Conservation (phyloP, 2,797 vertebrate species). For the Sebastes hubbsi region DNA sequence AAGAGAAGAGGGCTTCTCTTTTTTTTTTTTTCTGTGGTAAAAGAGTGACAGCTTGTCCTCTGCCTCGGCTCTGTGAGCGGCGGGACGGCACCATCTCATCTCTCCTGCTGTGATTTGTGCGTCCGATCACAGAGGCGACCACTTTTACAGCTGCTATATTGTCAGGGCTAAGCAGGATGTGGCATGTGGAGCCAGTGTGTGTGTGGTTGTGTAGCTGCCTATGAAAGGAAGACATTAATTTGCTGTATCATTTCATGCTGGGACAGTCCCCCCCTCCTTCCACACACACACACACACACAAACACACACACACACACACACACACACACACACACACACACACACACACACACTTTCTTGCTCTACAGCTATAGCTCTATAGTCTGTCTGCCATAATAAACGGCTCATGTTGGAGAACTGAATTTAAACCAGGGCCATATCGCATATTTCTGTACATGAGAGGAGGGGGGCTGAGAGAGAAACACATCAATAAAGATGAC, state of each 20-base stretch:
- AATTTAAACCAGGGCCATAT: constrained; percentile 83
- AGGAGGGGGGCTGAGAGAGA: constrained; percentile 56
- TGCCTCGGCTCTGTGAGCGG: constrained; percentile 36
- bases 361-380: constrained; percentile 53
- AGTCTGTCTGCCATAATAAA: constrained; percentile 81
- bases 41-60: constrained; percentile 76
- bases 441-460: constrained; percentile 75
- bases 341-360: constrained; percentile 9
- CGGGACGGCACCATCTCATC: constrained; percentile 55
- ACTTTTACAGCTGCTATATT: constrained; percentile 78
- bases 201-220: constrained; percentile 50
- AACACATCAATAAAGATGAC: constrained; percentile 85
- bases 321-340: not conserved
- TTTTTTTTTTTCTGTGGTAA: constrained; percentile 35
- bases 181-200: constrained; percentile 63
- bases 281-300: not conserved
- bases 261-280: constrained; percentile 48
- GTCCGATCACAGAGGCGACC: constrained; percentile 69
- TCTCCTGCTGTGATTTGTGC: constrained; percentile 80
- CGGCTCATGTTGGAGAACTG: constrained; percentile 78
- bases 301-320: not conserved
- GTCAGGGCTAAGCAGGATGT: constrained; percentile 73
- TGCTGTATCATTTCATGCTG: constrained; percentile 81
- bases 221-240: constrained; percentile 83
- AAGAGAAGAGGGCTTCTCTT: constrained; percentile 25